Base-by-base conservation (phyloP, 2,888 invertebrate genomes). In the Dimorphilus gyrociliatus region DNA sequence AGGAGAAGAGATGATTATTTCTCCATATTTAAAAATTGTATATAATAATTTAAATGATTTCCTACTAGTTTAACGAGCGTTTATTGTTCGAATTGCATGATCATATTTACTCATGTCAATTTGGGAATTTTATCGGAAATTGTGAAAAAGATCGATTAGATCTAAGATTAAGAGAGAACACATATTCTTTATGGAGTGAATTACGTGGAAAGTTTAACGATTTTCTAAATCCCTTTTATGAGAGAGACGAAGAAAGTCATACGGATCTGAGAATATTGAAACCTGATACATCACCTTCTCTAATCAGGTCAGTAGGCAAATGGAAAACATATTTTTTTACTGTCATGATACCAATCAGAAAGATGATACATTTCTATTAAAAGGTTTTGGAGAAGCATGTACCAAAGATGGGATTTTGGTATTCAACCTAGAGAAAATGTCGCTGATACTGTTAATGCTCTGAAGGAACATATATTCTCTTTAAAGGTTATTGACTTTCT, bases 101-200 rank as follows among this genome's bases (percentile, higher is more conserved):
- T 63, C 86, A 92, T 64, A 81, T 85, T 19, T 88, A 88, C 63
- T 86, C 90, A 3, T 90, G 90, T 54, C 86, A 94, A 63, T 88
- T 80, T 65, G 97, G 94, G 8, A 97, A 94, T 0, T 97, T 97
- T 64, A 72, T 97, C 32, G 94, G 94, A 2, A 97, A 97, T 66
- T 90, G 90, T 60, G 85, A 94, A 62, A 92, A 90, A 60, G 94
- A 97, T 55, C 70, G 94, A 21, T 62, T 81, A 12, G 81, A 84
- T 53, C 69, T 88, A 23, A n/a, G n/a, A 56, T 66, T 94, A 41
- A 72, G 78, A 0, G 84, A 88, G 48, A 72, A 79, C 42, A 92
- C 92, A 1, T 88, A 81, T 60, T 94, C 92, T 0, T 66, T 94
- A 18, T 97, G 94, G 94, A 86, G 85, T 31, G 79, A 78, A 61